Base-by-base conservation (phyloP, 2,113 vertebrate species). In the Zingel zingel region DNA sequence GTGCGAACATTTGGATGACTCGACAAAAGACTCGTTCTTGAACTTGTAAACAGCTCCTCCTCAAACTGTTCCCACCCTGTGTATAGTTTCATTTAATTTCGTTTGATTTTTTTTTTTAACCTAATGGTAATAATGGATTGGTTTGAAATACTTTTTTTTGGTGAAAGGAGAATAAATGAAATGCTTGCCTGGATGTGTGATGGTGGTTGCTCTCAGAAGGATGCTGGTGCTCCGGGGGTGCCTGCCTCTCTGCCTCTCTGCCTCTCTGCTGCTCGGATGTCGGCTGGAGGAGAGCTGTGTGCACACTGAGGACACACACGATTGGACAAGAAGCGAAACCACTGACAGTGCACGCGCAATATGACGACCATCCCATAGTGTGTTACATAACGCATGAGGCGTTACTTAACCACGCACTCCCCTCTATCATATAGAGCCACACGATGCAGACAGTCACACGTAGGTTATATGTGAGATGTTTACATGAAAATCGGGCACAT, bases 381-480 rank as follows among this genome's bases (percentile, higher is more conserved):
- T 71, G 90, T 96, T 96, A 95, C 93, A 93, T 95, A 96, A 96
- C 81, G 39, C 66, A 65, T 1, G 62, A 75, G 51, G 59, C 80
- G 33, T 90, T 79, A 88, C 82, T 93, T 88, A 91, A 91, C 83
- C 87, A 57, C 30, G 16, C 66, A 61, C 25, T 54, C 74, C 58
- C 57, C 48, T 63, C 23, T 36, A 65, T 6, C 57, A 6, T 58
- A 56, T 43, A 51, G 81, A 43, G 53, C 50, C n/a, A 14, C 23
- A 21, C 14, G n/a, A 25, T 81, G 16, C 19, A 10, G 33, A 70
- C 50, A 16, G 48, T 7, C 23, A n/a, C 19, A 63, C 21, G 56
- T 10, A 56, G 36, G 16, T 9, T 36, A 3, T 0, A 27, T 36
- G 53, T 71, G 83, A 39, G 43, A 12, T 50, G 54, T 30, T 33